Evolutionary conservation across 1,140 invertebrate species (phyloP), one percentile per base, ranked within the genome.

Genomic region (Hirudo medicinalis): DNA sequence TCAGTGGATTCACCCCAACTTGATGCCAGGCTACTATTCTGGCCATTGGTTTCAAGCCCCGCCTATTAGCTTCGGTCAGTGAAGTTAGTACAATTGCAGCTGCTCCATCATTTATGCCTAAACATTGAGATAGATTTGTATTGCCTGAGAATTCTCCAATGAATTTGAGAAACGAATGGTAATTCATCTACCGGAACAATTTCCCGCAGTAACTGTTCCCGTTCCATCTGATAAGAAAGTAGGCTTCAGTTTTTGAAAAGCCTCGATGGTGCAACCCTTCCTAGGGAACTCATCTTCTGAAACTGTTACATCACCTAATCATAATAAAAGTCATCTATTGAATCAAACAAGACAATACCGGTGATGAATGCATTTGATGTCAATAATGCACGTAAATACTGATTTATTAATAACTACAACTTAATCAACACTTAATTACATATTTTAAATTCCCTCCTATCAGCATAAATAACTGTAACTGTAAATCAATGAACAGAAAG

Each of bases 101-200:
- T 54, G 91, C 91, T 20, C 91, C 91, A 82, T 94, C 91, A 81
- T 91, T 92, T 54, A 92, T 84, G 57, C 90, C 79, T 80, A 67
- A 32, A 63, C 57, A 22, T 25, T 9, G 11, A 22, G 19, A 32
- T 63, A 63, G 57, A 19, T 25, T 25, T 63, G 1, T n/a, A 63
- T 1, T 63, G 11, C 29, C 19, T n/a, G 5, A 22, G 19, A 32
- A 25, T 1, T 63, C 11, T 19, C 9, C 29, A 25, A 63, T 63
- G 11, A 15, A 19, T 63, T 63, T 25, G 57, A 63, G 1, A 63
- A 63, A 63, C 2, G 1, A 63, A 22, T 40, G 6, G 27, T 70
- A 43, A 27, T 22, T 71, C 22, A 36, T 5, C 36, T 76, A 81
- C 81, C 82, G 71, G 82, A 83, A 9, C 80, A 75, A 76, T 82